A percentile compares a stretch with the other conserved stretches of the same genome.
phyloP scores from a whole-genome alignment of 2,113 vertebrate genomes.

The Zosterops japonicus region DNA sequence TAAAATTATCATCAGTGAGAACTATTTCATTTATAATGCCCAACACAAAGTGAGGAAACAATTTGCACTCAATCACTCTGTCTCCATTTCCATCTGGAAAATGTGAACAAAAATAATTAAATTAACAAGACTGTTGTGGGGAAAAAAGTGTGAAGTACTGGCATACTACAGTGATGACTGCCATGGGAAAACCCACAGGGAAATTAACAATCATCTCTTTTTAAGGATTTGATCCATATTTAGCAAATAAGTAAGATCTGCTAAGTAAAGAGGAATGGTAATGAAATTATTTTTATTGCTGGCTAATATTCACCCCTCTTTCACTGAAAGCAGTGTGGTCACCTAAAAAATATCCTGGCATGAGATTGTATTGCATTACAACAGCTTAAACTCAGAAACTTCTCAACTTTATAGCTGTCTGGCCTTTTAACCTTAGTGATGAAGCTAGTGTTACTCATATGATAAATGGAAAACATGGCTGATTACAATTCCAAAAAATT shows the following conservation, averaged over 20 bases:
- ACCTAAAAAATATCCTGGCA: neutral
- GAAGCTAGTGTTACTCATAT: neutral
- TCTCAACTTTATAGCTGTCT: neutral
- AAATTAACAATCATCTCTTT: neutral
- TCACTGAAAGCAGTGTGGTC: neutral
- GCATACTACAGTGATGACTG: neutral
- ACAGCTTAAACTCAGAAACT: neutral
- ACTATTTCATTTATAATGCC: conserved; percentile 38
- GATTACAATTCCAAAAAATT: neutral
- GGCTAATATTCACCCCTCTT: neutral
- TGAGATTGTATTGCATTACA: neutral
- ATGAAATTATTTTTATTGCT: neutral
- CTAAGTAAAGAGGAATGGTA: neutral
- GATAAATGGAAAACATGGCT: neutral
- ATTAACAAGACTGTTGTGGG: neutral
- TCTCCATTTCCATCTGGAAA: conserved; percentile 42
- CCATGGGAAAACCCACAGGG: neutral
- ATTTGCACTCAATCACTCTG: conserved; percentile 1
- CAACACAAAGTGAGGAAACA: conserved; percentile 12
- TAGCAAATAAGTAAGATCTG: neutral
- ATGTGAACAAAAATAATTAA: conserved; percentile 31
- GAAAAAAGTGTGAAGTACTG: neutral
- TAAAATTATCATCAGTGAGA: conserved; percentile 19
- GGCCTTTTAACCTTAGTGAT: neutral
- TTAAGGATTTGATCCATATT: neutral